Conservation (phyloP, 2,113 vertebrate species). For the Xiphias gladius region DNA sequence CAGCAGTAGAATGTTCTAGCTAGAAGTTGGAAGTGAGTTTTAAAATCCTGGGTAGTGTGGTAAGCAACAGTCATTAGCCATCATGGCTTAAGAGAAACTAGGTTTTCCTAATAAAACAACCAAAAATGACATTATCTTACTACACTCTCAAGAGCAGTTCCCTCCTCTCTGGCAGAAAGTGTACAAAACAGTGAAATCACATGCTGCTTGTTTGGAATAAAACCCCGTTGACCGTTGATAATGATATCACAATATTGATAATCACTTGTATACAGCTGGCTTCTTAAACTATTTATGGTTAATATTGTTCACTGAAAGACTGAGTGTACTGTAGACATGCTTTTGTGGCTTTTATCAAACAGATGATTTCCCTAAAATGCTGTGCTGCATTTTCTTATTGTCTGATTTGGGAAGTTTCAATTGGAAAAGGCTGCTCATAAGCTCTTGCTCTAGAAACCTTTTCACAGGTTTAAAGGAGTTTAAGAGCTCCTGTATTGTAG, state of each 20-base stretch:
- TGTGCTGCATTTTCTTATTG: background rate
- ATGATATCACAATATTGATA: no score
- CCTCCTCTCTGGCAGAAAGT: background rate
- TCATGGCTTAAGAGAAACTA: background rate
- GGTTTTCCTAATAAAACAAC: background rate
- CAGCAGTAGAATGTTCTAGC: background rate
- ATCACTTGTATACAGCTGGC: no score
- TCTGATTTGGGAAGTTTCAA: no score
- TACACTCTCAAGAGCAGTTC: background rate
- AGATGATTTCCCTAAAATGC: background rate
- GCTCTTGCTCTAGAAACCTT: background rate
- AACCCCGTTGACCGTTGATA: background rate
- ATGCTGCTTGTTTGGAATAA: background rate
- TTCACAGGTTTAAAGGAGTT: background rate
- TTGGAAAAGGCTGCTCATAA: background rate
- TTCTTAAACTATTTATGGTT: no score
- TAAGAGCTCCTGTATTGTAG: background rate
- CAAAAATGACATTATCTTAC: background rate
- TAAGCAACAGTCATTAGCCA: background rate
- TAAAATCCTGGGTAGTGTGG: background rate
- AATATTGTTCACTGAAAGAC: no score
- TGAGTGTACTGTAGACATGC: no score
- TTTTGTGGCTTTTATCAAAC: no score
- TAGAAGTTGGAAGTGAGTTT: background rate
- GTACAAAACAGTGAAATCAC: background rate